These are phyloP conservation scores for Procambarus virginalis DNA, from an alignment of 1,140 invertebrate species.

Conservation along the genomic window DNA sequence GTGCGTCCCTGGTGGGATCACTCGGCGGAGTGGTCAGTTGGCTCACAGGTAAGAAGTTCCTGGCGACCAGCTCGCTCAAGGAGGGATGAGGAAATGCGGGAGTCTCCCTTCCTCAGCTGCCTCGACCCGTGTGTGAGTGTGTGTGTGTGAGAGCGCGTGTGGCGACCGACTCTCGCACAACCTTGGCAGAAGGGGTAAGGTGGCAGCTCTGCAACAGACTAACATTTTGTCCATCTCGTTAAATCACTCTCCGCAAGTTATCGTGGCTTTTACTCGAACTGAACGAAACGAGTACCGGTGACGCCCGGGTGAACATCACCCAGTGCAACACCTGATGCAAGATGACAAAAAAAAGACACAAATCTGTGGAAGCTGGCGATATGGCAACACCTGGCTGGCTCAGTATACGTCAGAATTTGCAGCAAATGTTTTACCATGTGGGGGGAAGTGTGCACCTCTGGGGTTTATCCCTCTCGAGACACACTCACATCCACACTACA, in stretches of 20 bases:
- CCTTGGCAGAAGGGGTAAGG: neutral
- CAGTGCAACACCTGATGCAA: neutral
- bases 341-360: neutral
- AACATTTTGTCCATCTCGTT: neutral
- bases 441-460: neutral
- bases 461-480: neutral
- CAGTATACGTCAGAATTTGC: neutral
- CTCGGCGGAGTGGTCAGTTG: neutral
- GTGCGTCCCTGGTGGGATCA: neutral
- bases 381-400: neutral
- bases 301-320: neutral
- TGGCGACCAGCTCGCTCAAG: neutral
- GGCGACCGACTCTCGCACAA: neutral
- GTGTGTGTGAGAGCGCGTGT: neutral
- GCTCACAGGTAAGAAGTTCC: neutral
- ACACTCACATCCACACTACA: neutral
- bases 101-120: neutral
- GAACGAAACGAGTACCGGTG: neutral
- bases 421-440: slow-evolving; percentile 1
- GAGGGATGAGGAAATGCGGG: neutral
- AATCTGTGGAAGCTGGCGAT: neutral
- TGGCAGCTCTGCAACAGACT: neutral
- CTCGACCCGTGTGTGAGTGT: neutral
- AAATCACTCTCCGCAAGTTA: neutral
- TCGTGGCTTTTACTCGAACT: too few species aligned